Evolutionary conservation across 2,113 vertebrate species (phyloP).

Genomic region (Calyptommatus sinebrachiatus): DNA sequence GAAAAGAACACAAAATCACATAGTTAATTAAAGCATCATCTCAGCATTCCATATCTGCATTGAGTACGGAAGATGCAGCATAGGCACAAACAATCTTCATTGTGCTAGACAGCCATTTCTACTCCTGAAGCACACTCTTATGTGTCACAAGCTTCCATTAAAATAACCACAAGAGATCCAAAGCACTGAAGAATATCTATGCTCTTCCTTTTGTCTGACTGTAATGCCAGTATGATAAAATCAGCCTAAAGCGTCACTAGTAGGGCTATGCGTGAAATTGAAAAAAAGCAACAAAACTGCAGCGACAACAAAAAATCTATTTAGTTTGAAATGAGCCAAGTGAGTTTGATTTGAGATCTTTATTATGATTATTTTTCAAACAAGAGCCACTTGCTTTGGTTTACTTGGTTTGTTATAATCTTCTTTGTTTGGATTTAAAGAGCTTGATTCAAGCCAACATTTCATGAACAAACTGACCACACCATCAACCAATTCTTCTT

Average conservation of each 20-base stretch:
- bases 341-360: too few species aligned
- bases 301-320: too few species aligned
- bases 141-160: neutral
- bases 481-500: too few species aligned
- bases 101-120: neutral
- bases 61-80: neutral
- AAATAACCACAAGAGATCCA: neutral
- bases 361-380: too few species aligned
- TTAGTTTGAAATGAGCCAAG: too few species aligned
- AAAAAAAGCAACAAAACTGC: too few species aligned
- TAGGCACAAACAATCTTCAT: neutral
- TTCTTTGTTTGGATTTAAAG: too few species aligned
- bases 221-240: neutral
- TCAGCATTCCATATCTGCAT: neutral
- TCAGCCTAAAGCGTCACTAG: neutral
- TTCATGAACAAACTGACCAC: too few species aligned
- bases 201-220: neutral
- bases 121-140: neutral
- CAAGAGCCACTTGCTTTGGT: too few species aligned
- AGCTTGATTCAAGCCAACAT: too few species aligned
- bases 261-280: too few species aligned
- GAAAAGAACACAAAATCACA: neutral
- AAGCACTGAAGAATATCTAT: neutral
- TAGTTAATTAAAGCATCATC: slow-evolving; percentile 22
- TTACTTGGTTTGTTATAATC: too few species aligned